Percentiles rank a stretch among this genome's conserved stretches.
Evolutionary conservation across 2,797 vertebrate genomes (phyloP).

Genomic region (Perodicticus potto): DNA sequence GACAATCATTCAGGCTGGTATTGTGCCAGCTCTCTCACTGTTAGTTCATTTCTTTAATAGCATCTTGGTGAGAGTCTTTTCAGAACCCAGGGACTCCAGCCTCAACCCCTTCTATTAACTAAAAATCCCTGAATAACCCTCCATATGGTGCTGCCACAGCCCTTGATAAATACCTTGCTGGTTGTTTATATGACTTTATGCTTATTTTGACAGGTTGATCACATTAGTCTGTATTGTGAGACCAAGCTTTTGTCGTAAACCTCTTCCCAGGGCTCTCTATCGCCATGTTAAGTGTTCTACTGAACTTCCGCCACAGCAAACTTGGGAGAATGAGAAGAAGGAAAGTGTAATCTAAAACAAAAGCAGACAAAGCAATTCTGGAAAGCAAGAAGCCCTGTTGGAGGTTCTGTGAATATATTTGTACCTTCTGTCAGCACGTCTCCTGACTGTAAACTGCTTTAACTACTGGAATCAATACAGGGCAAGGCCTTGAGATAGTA

Average conservation of each 20-base stretch:
- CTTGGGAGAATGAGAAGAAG: conserved; percentile 14
- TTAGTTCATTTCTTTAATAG: conserved; percentile 68
- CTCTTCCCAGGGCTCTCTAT: conserved; percentile 11
- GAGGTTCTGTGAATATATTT: conserved; percentile 56
- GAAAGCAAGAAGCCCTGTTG: conserved; percentile 43
- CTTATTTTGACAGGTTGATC: conserved; percentile 80
- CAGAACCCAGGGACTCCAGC: conserved; percentile 60
- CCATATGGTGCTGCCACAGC: conserved; percentile 61
- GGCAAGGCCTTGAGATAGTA: conserved; percentile 77
- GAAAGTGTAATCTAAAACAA: conserved; percentile 14
- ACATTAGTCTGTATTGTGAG: conserved; percentile 50
- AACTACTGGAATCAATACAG: conserved; percentile 78
- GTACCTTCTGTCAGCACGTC: conserved; percentile 74
- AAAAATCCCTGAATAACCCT: conserved; percentile 60
- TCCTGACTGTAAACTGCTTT: conserved; percentile 76
- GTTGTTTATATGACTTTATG: conserved; percentile 74
- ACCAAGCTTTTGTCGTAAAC: conserved; percentile 42
- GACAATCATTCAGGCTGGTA: background rate
- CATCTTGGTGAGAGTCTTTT: conserved; percentile 72
- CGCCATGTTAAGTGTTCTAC: conserved; percentile 40
- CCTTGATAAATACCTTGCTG: conserved; percentile 81
- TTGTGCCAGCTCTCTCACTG: conserved; percentile 50
- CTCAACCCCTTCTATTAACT: conserved; percentile 76
- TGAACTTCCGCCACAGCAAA: conserved; percentile 53
- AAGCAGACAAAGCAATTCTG: conserved; percentile 50